Evolutionary conservation across 2,113 vertebrate genomes (phyloP).

Genomic region (Carlito syrichta): DNA sequence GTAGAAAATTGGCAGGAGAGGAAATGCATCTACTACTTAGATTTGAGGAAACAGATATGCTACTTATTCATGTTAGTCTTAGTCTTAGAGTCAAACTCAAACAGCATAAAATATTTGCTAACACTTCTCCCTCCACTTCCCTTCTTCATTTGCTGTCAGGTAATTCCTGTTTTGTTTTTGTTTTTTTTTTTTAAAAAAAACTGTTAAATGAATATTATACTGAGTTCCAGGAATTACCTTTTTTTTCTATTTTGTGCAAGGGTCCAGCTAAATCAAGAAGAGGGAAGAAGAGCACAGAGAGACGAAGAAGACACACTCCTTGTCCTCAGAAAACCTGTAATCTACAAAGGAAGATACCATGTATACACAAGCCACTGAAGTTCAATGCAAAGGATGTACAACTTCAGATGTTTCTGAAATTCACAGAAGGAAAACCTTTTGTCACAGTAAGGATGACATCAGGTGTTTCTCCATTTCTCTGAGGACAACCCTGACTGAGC

Average conservation of each 20-base stretch:
- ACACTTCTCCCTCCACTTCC: background rate
- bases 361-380: background rate
- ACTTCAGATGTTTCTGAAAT: background rate
- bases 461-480: background rate
- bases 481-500: background rate
- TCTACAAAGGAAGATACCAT: background rate
- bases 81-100: background rate
- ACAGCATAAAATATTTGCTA: background rate
- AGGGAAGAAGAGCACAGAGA: background rate
- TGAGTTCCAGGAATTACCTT: no score
- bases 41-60: background rate
- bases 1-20: background rate
- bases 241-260: background rate
- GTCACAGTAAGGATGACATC: background rate
- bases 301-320: background rate
- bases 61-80: background rate
- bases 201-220: no score
- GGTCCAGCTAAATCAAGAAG: background rate
- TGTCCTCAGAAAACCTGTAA: background rate
- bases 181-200: no score
- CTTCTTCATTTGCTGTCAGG: background rate
- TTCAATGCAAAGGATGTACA: background rate
- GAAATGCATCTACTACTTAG: background rate
- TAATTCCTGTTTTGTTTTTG: no score
- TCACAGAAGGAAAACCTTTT: background rate